These are phyloP conservation scores for Plumapathes pennacea DNA, from an alignment of 92 coral and sea anemone species.

Conservation along the genomic window DNA sequence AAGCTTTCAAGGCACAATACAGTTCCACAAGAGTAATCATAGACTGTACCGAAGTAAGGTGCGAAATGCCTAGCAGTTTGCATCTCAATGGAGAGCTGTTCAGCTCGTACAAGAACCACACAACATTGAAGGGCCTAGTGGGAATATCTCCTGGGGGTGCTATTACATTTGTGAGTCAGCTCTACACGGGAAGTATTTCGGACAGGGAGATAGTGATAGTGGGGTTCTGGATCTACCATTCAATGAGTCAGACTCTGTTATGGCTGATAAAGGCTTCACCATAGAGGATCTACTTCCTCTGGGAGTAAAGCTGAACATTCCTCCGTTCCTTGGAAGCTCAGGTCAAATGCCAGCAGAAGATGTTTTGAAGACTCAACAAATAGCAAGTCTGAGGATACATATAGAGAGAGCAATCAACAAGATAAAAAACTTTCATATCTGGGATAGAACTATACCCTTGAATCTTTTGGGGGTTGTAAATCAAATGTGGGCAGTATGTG, in stretches of 20 bases:
- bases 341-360: constrained; percentile 16
- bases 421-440: constrained; percentile 19
- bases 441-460: constrained; percentile 13
- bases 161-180: constrained; percentile 34
- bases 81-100: constrained; percentile 49
- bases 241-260: constrained; percentile 34
- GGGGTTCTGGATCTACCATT: constrained; percentile 41
- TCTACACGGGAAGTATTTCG: constrained; percentile 47
- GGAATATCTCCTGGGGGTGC: constrained; percentile 65
- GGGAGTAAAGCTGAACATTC: constrained; percentile 38
- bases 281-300: constrained; percentile 42
- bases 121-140: constrained; percentile 50
- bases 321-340: constrained; percentile 13
- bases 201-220: constrained; percentile 64
- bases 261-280: constrained; percentile 60
- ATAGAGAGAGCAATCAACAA: constrained; percentile 15
- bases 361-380: constrained; percentile 19
- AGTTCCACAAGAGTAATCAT: constrained; percentile 34
- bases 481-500: constrained; percentile 16
- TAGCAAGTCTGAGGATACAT: constrained; percentile 16
- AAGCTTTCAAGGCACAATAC: constrained; percentile 30
- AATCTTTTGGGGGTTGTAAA: constrained; percentile 11
- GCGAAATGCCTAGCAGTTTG: constrained; percentile 48
- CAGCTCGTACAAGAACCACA: constrained; percentile 53
- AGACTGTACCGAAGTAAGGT: constrained; percentile 48